Conservation (phyloP, 2,113 vertebrate genomes). For the Peucedramus taeniatus region DNA sequence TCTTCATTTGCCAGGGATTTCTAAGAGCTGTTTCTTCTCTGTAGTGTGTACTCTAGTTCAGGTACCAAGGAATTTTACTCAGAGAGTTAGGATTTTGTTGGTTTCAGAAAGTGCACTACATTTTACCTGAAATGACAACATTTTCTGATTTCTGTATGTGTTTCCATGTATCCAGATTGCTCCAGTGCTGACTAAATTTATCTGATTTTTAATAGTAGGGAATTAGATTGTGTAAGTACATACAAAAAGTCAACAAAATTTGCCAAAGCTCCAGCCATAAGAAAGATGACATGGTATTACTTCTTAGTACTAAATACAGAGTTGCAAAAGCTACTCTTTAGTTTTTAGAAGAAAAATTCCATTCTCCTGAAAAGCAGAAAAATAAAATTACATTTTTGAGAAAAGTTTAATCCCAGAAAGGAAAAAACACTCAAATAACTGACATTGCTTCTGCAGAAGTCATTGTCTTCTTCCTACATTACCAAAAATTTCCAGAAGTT, state of each 20-base stretch:
- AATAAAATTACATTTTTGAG: neutral
- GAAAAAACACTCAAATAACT: neutral
- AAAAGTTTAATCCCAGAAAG: neutral
- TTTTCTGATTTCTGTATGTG: neutral
- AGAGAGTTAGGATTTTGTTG: neutral
- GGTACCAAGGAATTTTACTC: constrained; percentile 12
- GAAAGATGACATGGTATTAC: neutral
- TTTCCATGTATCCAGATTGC: neutral
- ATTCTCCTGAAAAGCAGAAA: neutral
- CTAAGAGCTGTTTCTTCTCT: constrained; percentile 52
- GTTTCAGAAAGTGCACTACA: neutral
- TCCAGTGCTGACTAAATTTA: neutral
- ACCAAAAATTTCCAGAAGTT: neutral
- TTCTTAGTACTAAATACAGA: neutral
- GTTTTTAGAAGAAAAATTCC: neutral
- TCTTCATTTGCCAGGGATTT: constrained; percentile 48
- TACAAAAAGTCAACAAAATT: neutral
- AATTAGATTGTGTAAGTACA: neutral
- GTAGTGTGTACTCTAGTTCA: neutral
- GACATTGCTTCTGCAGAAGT: neutral
- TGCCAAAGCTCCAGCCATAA: neutral
- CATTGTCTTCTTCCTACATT: neutral
- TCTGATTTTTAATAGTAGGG: neutral
- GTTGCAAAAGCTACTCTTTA: neutral
- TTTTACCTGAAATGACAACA: neutral